Evolutionary conservation across 2,888 invertebrate species (phyloP), one percentile per base, ranked within the genome.

Genomic region (Drosophila quinaria): DNA sequence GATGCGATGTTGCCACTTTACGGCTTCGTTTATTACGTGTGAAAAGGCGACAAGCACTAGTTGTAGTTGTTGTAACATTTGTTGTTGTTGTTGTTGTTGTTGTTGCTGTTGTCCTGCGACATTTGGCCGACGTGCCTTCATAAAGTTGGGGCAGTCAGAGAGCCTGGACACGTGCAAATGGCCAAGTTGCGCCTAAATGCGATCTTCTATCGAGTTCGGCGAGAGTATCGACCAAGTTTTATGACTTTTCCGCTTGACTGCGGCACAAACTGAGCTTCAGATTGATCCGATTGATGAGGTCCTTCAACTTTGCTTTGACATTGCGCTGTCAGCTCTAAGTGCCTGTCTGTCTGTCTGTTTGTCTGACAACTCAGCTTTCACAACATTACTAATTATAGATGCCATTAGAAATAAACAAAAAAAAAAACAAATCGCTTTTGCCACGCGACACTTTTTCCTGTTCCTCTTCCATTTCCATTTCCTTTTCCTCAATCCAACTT

Each of bases 11-110:
- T 64, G 68, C 65, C 80, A 81, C 76, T 87, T 84, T 84, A 84
- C 86, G 76, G 88, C 86, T 85, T 82, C 86, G 84, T 84, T 84
- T 84, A 84, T 84, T 84, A 84, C 86, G 84, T 84, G 84, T 80
- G 88, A 85, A 87, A 82, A 87, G 84, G 64, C 78, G 63, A 67
- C 73, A 59, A 69, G 11, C 6, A 19, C 4, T 5, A 17, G 35
- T n/a, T 22, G 31, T 22, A 31, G 49, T 25, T 15, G 11, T 9
- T n/a, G 31, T 29, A 15, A 15, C 15, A 2, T 4, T 29, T 10
- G 47, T 19, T 50, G 19, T 11, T 17, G 58, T 17, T 33, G 33
- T n/a, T 33, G 33, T 4, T 19, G 33, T 19, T 49, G 17, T 13
- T n/a, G 54, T 19, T 49, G 17, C 11, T n/a, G 54, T 19, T 22